These are phyloP conservation scores for Brevimyrus niger DNA, from an alignment of 2,113 vertebrate species.

Conservation along the genomic window DNA sequence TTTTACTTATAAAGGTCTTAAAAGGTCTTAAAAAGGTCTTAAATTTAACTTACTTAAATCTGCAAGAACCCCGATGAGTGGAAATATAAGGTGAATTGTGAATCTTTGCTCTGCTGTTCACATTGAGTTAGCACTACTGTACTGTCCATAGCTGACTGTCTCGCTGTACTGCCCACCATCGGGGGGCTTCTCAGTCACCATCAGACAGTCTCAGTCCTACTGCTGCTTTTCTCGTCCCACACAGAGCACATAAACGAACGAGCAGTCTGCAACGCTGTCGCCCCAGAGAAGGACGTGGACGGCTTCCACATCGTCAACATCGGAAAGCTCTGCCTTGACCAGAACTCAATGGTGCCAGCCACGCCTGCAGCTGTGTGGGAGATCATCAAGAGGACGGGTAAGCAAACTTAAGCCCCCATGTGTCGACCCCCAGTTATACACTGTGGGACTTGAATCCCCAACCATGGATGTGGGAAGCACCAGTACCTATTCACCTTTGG, in stretches of 20 bases:
- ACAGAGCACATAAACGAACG: constrained; percentile 78
- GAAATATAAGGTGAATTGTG: not conserved
- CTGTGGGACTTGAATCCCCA: not conserved
- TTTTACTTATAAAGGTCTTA: too few species aligned
- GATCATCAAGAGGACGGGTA: constrained; percentile 78
- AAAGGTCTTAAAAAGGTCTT: too few species aligned
- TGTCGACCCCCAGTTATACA: not conserved
- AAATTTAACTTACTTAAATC: too few species aligned
- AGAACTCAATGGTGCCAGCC: constrained; percentile 77
- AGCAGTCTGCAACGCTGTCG: constrained; percentile 72
- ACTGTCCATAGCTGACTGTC: not conserved
- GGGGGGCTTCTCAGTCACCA: too few species aligned
- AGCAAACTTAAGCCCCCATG: not conserved
- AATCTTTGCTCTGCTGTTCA: not conserved
- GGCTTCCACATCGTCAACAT: constrained; percentile 85
- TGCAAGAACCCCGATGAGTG: not conserved
- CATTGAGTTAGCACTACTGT: not conserved
- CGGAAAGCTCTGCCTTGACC: constrained; percentile 82
- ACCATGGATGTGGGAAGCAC: not conserved
- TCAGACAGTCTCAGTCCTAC: not conserved
- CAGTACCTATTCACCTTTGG: not conserved
- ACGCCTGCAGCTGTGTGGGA: constrained; percentile 88
- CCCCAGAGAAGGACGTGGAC: constrained; percentile 87
- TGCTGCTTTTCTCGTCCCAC: constrained; percentile 13
- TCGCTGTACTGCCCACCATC: not conserved